Percentiles rank a stretch among this genome's conserved stretches.
phyloP scores from a whole-genome alignment of 2,888 invertebrate species.

The Synanthedon formicaeformis region DNA sequence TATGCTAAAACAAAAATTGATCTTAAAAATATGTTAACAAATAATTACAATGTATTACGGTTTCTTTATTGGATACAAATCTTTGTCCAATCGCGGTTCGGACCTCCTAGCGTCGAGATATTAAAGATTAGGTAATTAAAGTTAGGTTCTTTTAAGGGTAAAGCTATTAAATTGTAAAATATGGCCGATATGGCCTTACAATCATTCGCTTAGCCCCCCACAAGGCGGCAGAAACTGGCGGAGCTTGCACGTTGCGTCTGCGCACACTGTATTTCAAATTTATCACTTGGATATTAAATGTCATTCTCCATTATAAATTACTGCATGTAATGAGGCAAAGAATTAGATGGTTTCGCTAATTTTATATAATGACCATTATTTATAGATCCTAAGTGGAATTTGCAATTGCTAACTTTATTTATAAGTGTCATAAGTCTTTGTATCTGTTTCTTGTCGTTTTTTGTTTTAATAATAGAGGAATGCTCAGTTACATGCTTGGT shows the following conservation, averaged over 20 bases:
- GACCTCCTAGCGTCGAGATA: slow-evolving; percentile 44
- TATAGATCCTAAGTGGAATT: too few species aligned
- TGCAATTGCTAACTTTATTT: too few species aligned
- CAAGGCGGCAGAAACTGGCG: slow-evolving; percentile 21
- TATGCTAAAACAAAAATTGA: background rate
- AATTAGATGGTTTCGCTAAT: slow-evolving; percentile 13
- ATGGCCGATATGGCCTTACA: slow-evolving; percentile 26
- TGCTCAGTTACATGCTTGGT: too few species aligned
- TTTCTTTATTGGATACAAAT: background rate
- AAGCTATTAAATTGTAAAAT: slow-evolving; percentile 48
- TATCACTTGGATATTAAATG: slow-evolving; percentile 51
- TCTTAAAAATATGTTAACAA: background rate
- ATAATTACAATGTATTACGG: too few species aligned
- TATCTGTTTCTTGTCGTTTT: too few species aligned
- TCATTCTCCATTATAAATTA: slow-evolving; percentile 48
- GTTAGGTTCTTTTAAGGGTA: slow-evolving; percentile 51
- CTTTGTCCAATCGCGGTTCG: slow-evolving; percentile 3
- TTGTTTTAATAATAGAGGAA: too few species aligned
- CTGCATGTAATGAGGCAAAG: slow-evolving; percentile 29
- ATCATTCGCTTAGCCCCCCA: slow-evolving; percentile 50
- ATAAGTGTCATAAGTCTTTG: too few species aligned
- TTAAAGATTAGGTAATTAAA: slow-evolving; percentile 59
- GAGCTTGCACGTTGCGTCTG: slow-evolving; percentile 11
- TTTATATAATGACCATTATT: too few species aligned
- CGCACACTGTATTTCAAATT: slow-evolving; percentile 35